Evolutionary conservation across 2,888 invertebrate genomes (phyloP), one percentile per base, ranked within the genome.

Genomic region (Shargacucullia verbasci): DNA sequence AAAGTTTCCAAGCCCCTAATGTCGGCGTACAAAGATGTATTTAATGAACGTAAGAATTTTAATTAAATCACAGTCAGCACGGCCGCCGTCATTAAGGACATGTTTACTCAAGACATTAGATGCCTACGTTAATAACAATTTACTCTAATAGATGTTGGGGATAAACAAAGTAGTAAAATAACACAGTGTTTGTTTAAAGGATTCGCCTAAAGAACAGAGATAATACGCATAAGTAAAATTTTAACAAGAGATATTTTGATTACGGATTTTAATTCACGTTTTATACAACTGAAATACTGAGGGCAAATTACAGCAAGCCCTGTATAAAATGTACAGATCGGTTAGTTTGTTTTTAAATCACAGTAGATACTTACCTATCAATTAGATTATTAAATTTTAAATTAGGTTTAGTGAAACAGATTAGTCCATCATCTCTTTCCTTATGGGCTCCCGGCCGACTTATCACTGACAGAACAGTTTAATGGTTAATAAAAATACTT

Each of bases 1-100:
- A 69, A 71, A 75, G 35, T 70, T 64, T 50, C 41, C 44, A 57
- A 64, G 58, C 54, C 48, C 59, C 49, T 57, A 52, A 65, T 49
- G 58, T 62, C 60, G 47, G 41, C 59, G 58, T 59, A 62, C 57
- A 67, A 63, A 65, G 59, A 70, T 59, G 46, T 72, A 67, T 63
- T 60, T 67, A 74, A 65, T 65, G 63, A 67, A 69, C 55, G 64
- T 56, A 35, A 66, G 64, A 65, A 72, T 64, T 76, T 77, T 71
- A 73, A 80, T 79, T 75, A 75, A 73, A 80, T 78, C 77, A 73
- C 62, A 70, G 70, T 61, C 50, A 61, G 67, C 66, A 63, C 46
- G 20, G 52, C 44, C 56, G 50, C 37, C 50, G 69, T 72, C 75
- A 73, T 78, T 76, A 72, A 62, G 55, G 53, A 66, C 62, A 60